These are phyloP conservation scores for Bostrychus sinensis DNA, from an alignment of 2,113 vertebrate genomes.

Conservation along the genomic window DNA sequence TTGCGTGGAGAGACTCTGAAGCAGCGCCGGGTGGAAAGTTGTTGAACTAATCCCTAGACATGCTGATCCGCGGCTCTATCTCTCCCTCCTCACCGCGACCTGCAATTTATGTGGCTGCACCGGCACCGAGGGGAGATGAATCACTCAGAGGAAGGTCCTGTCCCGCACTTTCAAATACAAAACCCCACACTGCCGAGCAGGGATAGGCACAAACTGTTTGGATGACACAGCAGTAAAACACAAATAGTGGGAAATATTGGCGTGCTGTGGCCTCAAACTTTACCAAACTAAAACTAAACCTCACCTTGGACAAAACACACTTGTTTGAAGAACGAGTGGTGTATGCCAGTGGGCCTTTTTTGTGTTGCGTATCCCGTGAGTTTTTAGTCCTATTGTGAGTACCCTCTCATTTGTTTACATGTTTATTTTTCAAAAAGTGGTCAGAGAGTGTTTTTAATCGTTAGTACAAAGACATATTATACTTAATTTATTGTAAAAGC, in stretches of 20 bases:
- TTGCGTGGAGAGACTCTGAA: constrained; percentile 16
- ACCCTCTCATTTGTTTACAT: too few species aligned
- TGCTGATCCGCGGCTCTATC: constrained; percentile 52
- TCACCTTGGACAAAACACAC: neutral
- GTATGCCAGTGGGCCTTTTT: too few species aligned
- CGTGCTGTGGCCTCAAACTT: constrained; percentile 6
- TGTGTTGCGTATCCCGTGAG: too few species aligned
- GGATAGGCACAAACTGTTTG: neutral
- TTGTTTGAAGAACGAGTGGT: too few species aligned
- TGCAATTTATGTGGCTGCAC: constrained; percentile 43
- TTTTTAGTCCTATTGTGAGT: too few species aligned
- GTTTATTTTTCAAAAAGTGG: too few species aligned
- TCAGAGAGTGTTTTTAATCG: too few species aligned
- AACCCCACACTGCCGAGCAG: neutral
- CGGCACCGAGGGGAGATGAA: constrained; percentile 35
- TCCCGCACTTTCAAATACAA: constrained; percentile 1
- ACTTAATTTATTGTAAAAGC: too few species aligned
- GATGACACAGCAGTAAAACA: constrained; percentile 5
- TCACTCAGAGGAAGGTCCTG: constrained; percentile 22
- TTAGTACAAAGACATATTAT: too few species aligned
- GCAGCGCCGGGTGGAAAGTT: constrained; percentile 39
- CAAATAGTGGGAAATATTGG: neutral
- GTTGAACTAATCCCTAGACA: constrained; percentile 50
- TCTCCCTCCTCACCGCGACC: constrained; percentile 31
- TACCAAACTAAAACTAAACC: constrained; percentile 3